Percentiles rank a stretch among this genome's conserved stretches.
These are phyloP conservation scores for Psittacula cyanocephala DNA, from an alignment of 2,113 vertebrate genomes.

Conservation along the genomic window DNA sequence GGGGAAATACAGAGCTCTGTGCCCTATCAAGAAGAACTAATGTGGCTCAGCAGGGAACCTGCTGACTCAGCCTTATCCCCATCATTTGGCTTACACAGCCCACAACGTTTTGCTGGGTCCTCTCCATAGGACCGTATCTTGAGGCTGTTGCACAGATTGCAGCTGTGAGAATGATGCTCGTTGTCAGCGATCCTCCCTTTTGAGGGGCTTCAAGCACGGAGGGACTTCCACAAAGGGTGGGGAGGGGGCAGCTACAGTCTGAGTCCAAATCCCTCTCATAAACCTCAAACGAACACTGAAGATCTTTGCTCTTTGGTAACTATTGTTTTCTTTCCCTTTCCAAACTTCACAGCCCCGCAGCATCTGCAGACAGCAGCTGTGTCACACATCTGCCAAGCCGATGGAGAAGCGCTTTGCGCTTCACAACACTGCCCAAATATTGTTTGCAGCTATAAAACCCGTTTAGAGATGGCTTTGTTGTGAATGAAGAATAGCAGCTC, in stretches of 20 bases:
- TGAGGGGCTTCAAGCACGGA: accelerated
- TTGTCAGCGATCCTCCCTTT: accelerated
- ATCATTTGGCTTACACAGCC: not conserved
- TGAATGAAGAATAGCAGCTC: not conserved
- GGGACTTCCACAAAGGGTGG: accelerated
- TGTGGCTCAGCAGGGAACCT: not conserved
- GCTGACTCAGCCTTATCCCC: not conserved
- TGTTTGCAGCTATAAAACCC: not conserved
- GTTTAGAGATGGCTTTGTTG: not conserved
- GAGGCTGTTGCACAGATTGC: no score
- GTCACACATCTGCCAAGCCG: not conserved
- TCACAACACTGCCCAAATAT: not conserved
- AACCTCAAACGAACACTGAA: not conserved
- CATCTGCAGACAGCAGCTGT: slow-evolving; percentile 12
- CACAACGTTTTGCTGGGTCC: not conserved
- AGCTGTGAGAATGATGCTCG: not conserved
- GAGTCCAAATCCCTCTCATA: not conserved
- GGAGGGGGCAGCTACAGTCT: not conserved
- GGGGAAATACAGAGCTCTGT: not conserved
- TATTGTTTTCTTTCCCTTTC: not conserved
- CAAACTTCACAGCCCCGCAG: not conserved
- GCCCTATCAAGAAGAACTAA: not conserved
- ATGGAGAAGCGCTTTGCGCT: not conserved
- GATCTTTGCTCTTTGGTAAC: not conserved
- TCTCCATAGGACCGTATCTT: accelerated